Percentiles rank a stretch among this genome's conserved stretches.
Evolutionary conservation across 2,113 vertebrate species (phyloP).

Genomic region (Chlamydotis undulata): DNA sequence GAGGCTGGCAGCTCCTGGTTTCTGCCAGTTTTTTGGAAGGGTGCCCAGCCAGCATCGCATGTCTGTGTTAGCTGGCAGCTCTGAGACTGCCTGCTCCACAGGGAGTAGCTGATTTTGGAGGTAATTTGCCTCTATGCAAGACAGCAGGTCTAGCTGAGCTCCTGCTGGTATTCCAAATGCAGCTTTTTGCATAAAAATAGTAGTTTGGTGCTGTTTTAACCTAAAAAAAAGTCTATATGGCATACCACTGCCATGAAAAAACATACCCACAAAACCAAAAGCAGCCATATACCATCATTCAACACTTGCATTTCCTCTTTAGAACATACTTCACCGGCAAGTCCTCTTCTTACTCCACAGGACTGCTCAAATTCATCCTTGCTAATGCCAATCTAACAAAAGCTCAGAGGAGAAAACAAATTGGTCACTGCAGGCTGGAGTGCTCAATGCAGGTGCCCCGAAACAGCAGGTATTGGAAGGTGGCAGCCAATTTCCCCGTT

Average conservation of each 20-base stretch:
- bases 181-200: background rate
- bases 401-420: background rate
- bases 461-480: background rate
- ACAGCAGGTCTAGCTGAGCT: background rate
- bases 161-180: background rate
- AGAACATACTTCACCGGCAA: background rate
- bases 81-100: background rate
- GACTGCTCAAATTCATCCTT: background rate
- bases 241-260: background rate
- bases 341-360: background rate
- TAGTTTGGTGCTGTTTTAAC: background rate
- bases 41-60: background rate
- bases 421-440: background rate
- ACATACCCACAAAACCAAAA: conserved; percentile 23
- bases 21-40: background rate
- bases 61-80: background rate
- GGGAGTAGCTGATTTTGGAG: background rate
- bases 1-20: background rate
- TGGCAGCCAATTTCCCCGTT: background rate
- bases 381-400: background rate
- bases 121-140: background rate
- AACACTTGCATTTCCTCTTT: conserved; percentile 2
- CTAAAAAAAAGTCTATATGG: background rate
- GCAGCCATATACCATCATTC: background rate
- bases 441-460: background rate